Evolutionary conservation across 2,888 invertebrate genomes (phyloP).

Genomic region (Polietes domitor): DNA sequence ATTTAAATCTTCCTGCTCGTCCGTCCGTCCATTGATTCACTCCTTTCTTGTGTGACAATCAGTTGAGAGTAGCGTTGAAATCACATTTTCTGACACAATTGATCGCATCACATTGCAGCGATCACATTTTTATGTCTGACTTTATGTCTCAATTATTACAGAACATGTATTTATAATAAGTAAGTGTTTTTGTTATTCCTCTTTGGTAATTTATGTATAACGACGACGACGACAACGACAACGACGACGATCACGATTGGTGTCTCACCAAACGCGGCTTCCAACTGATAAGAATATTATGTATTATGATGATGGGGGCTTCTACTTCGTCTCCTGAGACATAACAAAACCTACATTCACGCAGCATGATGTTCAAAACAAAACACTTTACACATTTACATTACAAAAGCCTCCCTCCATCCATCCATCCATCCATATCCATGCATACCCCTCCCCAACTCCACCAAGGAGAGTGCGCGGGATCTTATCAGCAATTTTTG

Average conservation of each 20-base stretch:
- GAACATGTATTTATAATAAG: neutral
- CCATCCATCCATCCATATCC: neutral
- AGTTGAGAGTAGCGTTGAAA: too few relatives aligned
- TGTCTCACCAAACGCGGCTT: neutral
- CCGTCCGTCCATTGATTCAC: too few relatives aligned
- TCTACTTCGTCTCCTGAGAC: neutral
- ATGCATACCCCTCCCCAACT: neutral
- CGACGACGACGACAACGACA: neutral
- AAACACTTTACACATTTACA: neutral
- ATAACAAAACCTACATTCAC: neutral
- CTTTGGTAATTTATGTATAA: neutral
- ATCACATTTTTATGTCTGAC: neutral
- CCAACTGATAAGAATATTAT: conserved; percentile 4
- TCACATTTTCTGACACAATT: neutral
- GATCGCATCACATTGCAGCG: neutral
- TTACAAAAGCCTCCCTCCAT: neutral
- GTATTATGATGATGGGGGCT: too few relatives aligned
- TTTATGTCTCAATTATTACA: conserved; percentile 11
- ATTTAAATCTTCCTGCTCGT: too few relatives aligned
- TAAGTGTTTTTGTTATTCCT: neutral
- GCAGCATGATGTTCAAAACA: neutral
- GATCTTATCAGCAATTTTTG: neutral
- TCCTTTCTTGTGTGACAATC: too few relatives aligned
- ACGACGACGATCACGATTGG: too few relatives aligned
- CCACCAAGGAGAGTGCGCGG: neutral